phyloP scores from a whole-genome alignment of 2,888 invertebrate genomes.

The Trichopria drosophilae region DNA sequence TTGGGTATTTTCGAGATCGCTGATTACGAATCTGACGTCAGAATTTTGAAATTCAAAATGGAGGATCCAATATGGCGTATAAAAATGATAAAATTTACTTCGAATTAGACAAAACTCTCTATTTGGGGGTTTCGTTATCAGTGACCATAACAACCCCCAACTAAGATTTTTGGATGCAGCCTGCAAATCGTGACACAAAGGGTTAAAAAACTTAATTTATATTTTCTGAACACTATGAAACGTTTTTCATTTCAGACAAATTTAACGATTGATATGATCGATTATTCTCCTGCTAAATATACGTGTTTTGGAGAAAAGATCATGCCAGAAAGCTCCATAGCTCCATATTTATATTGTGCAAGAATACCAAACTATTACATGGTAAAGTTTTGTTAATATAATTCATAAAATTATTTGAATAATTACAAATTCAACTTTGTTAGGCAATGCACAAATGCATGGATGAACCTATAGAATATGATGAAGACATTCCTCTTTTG shows the following conservation, averaged over 20 bases:
- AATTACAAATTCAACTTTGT: constrained; percentile 36
- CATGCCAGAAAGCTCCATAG: constrained; percentile 58
- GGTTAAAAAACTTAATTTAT: too few relatives aligned
- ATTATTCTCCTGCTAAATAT: constrained; percentile 62
- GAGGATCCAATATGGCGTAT: too few relatives aligned
- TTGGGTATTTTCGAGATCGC: too few relatives aligned
- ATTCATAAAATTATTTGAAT: neutral
- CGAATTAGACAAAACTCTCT: too few relatives aligned
- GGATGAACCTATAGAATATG: constrained; percentile 67
- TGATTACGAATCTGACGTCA: too few relatives aligned
- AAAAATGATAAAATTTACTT: too few relatives aligned
- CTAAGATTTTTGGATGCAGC: too few relatives aligned
- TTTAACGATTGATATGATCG: constrained; percentile 67
- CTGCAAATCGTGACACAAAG: too few relatives aligned
- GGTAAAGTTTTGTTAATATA: constrained; percentile 54
- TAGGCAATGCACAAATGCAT: constrained; percentile 73
- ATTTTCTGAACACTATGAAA: too few relatives aligned
- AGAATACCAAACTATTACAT: constrained; percentile 63
- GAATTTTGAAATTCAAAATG: too few relatives aligned
- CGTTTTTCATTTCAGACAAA: constrained; percentile 61
- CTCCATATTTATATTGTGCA: constrained; percentile 62
- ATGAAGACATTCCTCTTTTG: constrained; percentile 70
- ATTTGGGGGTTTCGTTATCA: too few relatives aligned
- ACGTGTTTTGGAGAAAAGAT: constrained; percentile 65
- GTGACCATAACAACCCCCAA: too few relatives aligned